Conservation (phyloP, 2,113 vertebrate genomes). For the Desmodus rotundus region DNA sequence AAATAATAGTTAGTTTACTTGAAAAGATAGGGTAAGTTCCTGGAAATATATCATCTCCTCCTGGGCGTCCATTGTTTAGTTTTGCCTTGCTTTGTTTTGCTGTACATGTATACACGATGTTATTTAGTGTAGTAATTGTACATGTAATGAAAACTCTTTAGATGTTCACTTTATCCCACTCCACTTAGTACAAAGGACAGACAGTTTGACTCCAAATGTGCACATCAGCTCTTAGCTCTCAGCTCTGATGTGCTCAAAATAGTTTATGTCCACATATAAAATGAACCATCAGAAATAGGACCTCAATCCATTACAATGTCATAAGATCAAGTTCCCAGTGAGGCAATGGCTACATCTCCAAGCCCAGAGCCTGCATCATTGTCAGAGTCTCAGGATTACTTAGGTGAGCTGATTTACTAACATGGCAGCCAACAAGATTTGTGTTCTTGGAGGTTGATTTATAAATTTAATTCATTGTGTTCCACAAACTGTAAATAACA, state of each 20-base stretch:
- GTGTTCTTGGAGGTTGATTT: conserved; percentile 68
- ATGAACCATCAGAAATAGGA: conserved; percentile 75
- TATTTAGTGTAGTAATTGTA: conserved; percentile 55
- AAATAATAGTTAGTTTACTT: background rate
- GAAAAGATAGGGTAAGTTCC: background rate
- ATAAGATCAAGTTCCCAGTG: conserved; percentile 74
- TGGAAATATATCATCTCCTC: background rate
- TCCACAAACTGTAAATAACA: conserved; percentile 63
- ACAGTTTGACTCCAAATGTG: conserved; percentile 72
- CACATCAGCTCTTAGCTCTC: conserved; percentile 70
- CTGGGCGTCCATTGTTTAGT: background rate
- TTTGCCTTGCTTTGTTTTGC: conserved; percentile 15
- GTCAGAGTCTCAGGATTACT: conserved; percentile 72
- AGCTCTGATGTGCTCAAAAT: conserved; percentile 73
- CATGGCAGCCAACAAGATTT: conserved; percentile 70
- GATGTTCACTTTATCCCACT: background rate
- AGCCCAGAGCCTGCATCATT: conserved; percentile 59
- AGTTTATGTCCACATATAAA: conserved; percentile 78
- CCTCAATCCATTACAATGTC: conserved; percentile 78
- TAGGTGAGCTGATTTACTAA: conserved; percentile 79
- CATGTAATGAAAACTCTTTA: conserved; percentile 21
- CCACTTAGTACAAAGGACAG: conserved; percentile 47
- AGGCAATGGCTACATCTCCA: conserved; percentile 73
- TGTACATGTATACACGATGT: background rate
- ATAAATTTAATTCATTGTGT: conserved; percentile 64